A percentile compares a stretch with the other conserved stretches of the same genome.
Evolutionary conservation across 2,113 vertebrate genomes (phyloP).

Genomic region (Periophthalmus modestus): DNA sequence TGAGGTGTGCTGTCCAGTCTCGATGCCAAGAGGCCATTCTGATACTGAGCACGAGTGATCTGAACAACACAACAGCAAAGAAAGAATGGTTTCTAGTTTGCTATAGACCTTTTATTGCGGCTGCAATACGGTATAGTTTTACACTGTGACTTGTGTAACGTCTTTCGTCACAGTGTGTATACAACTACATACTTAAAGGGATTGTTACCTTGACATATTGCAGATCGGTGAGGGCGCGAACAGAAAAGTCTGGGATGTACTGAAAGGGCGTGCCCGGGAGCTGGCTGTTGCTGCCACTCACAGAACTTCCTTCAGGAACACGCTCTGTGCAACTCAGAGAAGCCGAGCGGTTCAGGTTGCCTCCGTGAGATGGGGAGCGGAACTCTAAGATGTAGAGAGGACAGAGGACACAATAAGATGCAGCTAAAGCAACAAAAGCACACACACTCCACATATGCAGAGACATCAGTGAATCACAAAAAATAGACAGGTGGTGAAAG

Average conservation of each 20-base stretch:
- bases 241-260: slow-evolving; percentile 92
- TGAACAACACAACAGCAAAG: slow-evolving; percentile 38
- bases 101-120: background rate
- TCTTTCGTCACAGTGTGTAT: background rate
- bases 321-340: slow-evolving; percentile 87
- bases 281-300: slow-evolving; percentile 82
- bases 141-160: background rate
- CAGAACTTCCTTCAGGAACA: slow-evolving; percentile 73
- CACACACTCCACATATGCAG: slow-evolving; percentile 14
- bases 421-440: background rate
- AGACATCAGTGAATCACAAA: slow-evolving; percentile 7
- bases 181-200: background rate
- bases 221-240: slow-evolving; percentile 87
- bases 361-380: slow-evolving; percentile 84
- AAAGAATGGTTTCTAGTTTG: background rate
- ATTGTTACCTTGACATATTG: slow-evolving; percentile 89
- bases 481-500: slow-evolving; percentile 4
- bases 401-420: background rate
- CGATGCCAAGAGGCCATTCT: slow-evolving; percentile 89
- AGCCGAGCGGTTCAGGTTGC: slow-evolving; percentile 86
- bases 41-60: slow-evolving; percentile 92
- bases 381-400: slow-evolving; percentile 76
- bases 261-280: slow-evolving; percentile 73
- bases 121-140: background rate
- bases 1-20: slow-evolving; percentile 89